phyloP scores from a whole-genome alignment of 2,797 vertebrate species.

The Centropyge bicolor region DNA sequence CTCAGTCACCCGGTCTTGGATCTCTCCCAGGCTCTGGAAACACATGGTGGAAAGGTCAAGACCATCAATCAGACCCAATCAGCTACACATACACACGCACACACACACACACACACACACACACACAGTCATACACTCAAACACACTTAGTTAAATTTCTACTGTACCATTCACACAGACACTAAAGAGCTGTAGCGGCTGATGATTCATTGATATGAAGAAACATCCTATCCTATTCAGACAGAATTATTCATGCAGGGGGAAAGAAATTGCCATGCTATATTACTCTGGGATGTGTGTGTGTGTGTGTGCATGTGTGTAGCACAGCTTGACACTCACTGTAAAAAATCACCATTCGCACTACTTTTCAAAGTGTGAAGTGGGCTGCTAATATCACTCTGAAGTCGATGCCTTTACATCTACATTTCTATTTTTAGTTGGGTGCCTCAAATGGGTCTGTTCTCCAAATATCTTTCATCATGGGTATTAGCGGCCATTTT shows the following conservation, averaged over 20 bases:
- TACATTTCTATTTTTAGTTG: conserved; percentile 79
- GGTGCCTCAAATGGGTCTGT: conserved; percentile 65
- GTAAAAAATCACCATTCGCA: conserved; percentile 62
- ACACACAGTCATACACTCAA: conserved; percentile 21
- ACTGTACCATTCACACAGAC: conserved; percentile 60
- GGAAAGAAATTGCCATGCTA: conserved; percentile 77
- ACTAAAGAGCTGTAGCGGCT: conserved; percentile 66
- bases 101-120: conserved; percentile 22
- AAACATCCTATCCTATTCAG: conserved; percentile 82
- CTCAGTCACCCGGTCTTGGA: conserved; percentile 37
- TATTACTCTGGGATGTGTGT: conserved; percentile 76
- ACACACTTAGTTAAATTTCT: conserved; percentile 53
- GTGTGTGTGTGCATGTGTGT: conserved; percentile 49
- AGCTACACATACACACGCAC: conserved; percentile 8
- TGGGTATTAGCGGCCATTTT: conserved; percentile 43
- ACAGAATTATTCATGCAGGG: conserved; percentile 86
- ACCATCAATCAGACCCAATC: conserved; percentile 58
- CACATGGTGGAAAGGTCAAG: conserved; percentile 64
- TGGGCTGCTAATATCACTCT: conserved; percentile 74
- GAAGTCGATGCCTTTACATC: conserved; percentile 76
- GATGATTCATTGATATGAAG: conserved; percentile 84
- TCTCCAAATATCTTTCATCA: conserved; percentile 59
- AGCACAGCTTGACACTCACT: conserved; percentile 73
- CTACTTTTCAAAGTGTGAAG: conserved; percentile 80
- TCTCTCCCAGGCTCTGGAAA: conserved; percentile 55